These are phyloP conservation scores for Pomacea maculata DNA, from an alignment of 1,140 invertebrate species.

Conservation along the genomic window DNA sequence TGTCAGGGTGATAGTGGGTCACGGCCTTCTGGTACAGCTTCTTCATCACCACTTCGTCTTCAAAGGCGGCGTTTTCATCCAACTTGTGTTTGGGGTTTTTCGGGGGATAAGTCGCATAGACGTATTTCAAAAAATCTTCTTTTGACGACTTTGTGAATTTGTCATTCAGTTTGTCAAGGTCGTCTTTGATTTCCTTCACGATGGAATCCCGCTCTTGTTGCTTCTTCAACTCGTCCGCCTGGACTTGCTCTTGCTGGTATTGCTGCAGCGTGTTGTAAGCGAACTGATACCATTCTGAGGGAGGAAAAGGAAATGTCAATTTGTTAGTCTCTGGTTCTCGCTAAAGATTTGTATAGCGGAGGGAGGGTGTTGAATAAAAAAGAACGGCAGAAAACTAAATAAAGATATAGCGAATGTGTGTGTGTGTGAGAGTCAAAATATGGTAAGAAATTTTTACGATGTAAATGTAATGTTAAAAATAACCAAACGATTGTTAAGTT, in stretches of 20 bases:
- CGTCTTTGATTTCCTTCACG: constrained; percentile 35
- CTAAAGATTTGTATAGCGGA: no score
- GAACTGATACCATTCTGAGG: constrained; percentile 42
- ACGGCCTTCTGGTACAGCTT: constrained; percentile 41
- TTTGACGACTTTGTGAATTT: constrained; percentile 9
- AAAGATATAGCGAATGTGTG: no score
- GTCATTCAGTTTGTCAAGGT: constrained; percentile 28
- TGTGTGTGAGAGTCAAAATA: no score
- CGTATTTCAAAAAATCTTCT: constrained; percentile 35
- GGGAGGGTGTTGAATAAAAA: no score
- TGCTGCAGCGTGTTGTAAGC: constrained; percentile 28
- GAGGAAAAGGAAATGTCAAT: background rate
- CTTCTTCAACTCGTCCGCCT: constrained; percentile 31
- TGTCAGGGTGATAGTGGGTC: constrained; percentile 49
- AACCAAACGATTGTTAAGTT: no score
- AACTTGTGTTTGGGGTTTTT: constrained; percentile 35
- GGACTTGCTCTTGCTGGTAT: constrained; percentile 41
- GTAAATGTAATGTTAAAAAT: no score
- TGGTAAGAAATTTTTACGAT: no score
- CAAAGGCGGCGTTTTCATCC: background rate
- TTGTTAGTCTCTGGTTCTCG: no score
- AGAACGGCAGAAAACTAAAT: no score
- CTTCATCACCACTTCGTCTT: constrained; percentile 18
- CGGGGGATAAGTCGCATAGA: constrained; percentile 42
- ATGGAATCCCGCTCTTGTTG: constrained; percentile 30